phyloP scores from a whole-genome alignment of 2,888 invertebrate species.

The Augochlorella aurata region DNA sequence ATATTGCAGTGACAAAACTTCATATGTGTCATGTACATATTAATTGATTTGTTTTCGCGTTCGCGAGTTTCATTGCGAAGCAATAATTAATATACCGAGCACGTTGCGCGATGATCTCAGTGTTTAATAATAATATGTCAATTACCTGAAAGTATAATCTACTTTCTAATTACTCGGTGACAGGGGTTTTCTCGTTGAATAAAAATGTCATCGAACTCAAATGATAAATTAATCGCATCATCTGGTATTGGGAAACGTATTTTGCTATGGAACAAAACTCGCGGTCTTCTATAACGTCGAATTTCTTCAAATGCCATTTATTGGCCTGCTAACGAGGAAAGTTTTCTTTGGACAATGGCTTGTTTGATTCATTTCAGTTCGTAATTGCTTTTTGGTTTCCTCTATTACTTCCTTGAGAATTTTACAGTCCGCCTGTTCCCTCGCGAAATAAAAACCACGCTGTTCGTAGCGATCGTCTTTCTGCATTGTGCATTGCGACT shows the following conservation, averaged over 20 bases:
- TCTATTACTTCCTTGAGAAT: background rate
- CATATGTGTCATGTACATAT: background rate
- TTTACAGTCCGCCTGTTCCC: background rate
- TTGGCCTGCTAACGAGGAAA: constrained; percentile 18
- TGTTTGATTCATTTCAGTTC: background rate
- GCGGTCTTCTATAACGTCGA: background rate
- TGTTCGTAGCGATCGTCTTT: background rate
- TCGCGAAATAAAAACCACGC: background rate
- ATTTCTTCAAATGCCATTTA: constrained; percentile 15
- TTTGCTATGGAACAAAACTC: background rate
- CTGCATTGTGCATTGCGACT: background rate
- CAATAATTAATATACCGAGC: background rate
- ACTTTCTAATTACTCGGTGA: background rate
- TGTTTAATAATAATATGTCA: background rate
- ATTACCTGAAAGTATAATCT: background rate
- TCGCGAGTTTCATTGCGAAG: background rate
- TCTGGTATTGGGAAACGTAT: background rate
- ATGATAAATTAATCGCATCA: background rate
- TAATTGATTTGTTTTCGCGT: constrained; percentile 24
- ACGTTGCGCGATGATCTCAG: background rate
- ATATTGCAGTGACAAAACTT: constrained; percentile 12
- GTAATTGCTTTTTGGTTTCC: constrained; percentile 4
- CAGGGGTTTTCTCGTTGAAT: background rate
- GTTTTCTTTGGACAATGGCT: background rate
- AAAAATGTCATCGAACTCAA: background rate